Percentiles rank a stretch among this genome's conserved stretches.
phyloP scores from a whole-genome alignment of 92 coral and sea anemone species.

The Pocillopora meandrina region DNA sequence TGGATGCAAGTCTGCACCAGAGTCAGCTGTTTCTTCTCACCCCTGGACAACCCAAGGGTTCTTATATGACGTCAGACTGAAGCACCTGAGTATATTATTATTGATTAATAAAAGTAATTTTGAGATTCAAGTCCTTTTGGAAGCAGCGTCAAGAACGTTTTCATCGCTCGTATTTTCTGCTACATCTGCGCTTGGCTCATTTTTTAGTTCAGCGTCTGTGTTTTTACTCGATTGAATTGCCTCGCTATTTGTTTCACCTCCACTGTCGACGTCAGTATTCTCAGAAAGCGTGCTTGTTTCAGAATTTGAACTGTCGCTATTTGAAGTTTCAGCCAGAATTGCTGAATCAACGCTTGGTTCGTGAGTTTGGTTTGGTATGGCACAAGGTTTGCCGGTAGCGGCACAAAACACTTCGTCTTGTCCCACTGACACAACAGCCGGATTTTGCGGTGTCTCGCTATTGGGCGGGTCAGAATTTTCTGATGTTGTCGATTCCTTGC shows the following conservation, averaged over 20 bases:
- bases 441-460: not conserved
- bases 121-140: constrained; percentile 17
- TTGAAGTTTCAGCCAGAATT: constrained; percentile 11
- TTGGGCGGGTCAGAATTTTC: not conserved
- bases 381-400: constrained; percentile 27
- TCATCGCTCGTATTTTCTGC: not conserved
- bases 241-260: constrained; percentile 1
- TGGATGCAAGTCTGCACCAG: no score
- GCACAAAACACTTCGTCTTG: constrained; percentile 51
- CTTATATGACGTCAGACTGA: not conserved
- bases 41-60: not conserved
- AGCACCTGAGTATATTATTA: not conserved
- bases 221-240: constrained; percentile 9
- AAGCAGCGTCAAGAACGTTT: not conserved
- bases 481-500: not conserved
- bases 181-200: not conserved
- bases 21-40: no score
- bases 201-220: not conserved
- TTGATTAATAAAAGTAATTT: not conserved
- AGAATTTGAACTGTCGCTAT: not conserved
- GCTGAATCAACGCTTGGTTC: constrained; percentile 12
- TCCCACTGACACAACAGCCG: constrained; percentile 37
- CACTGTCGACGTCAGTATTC: not conserved
- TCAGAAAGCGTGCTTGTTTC: not conserved
- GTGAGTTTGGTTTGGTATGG: not conserved